Evolutionary conservation across 2,888 invertebrate species (phyloP).

Genomic region (Cylindroiulus punctatus): DNA sequence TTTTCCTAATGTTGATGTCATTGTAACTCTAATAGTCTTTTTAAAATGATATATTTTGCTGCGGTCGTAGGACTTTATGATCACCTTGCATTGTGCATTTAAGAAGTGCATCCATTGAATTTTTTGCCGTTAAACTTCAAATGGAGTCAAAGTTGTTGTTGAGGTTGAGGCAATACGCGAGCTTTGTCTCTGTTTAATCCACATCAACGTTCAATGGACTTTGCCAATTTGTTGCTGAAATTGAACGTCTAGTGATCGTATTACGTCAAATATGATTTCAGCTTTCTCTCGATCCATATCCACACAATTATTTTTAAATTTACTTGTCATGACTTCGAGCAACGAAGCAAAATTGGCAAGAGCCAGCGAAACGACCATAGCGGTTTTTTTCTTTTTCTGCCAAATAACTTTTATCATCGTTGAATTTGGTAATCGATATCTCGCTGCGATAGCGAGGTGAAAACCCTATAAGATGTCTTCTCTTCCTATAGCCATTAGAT

Average conservation of each 20-base stretch:
- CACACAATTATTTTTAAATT: slow-evolving; percentile 38
- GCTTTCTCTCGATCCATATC: slow-evolving; percentile 28
- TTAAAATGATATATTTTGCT: too few species aligned
- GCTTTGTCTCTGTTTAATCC: slow-evolving; percentile 11
- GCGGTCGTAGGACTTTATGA: too few species aligned
- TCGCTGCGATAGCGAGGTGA: slow-evolving; percentile 3
- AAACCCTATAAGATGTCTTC: slow-evolving; percentile 1
- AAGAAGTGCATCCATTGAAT: neutral
- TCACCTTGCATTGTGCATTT: too few species aligned
- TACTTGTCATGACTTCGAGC: slow-evolving; percentile 39
- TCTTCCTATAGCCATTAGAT: neutral
- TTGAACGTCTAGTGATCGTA: neutral
- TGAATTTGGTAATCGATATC: slow-evolving; percentile 35
- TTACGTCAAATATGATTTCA: slow-evolving; percentile 17
- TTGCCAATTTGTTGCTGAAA: neutral
- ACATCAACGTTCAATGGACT: neutral
- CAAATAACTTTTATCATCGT: slow-evolving; percentile 31
- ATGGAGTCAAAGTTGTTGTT: neutral
- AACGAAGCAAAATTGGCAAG: slow-evolving; percentile 31
- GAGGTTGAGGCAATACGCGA: neutral
- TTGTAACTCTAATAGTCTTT: too few species aligned
- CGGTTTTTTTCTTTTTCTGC: neutral
- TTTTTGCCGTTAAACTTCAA: neutral
- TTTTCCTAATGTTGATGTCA: too few species aligned
- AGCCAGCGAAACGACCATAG: slow-evolving; percentile 12